Percentiles rank a stretch among this genome's conserved stretches.
Conservation (phyloP, 1,140 invertebrate genomes). For the Brachionus sp. region DNA sequence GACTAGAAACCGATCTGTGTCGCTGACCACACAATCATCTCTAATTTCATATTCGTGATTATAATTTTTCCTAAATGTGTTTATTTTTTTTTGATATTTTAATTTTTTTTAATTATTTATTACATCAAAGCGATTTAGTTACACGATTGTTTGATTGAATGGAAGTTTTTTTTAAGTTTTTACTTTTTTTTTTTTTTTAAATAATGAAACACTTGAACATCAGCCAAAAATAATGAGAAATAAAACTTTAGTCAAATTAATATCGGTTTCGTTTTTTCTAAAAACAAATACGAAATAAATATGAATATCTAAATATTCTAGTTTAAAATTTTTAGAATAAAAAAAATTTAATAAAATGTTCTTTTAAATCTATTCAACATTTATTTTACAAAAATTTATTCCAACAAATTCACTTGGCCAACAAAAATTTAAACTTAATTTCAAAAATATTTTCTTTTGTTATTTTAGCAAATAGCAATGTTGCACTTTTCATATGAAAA, state of each 20-base stretch:
- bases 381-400: no score
- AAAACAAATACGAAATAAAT: not conserved
- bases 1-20: not conserved
- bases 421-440: no score
- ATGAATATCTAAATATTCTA: slow-evolving; percentile 39
- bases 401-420: no score
- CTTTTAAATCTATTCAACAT: not conserved
- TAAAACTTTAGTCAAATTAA: slow-evolving; percentile 28
- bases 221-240: slow-evolving; percentile 38
- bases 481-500: no score
- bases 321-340: slow-evolving; percentile 30
- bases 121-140: slow-evolving; percentile 28
- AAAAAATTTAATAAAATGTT: not conserved
- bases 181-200: slow-evolving; percentile 3
- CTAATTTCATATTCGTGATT: not conserved
- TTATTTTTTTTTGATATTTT: slow-evolving; percentile 26
- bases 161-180: slow-evolving; percentile 28
- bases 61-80: not conserved
- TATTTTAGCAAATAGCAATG: no score
- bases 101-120: slow-evolving; percentile 28
- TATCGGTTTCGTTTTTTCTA: not conserved
- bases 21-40: not conserved
- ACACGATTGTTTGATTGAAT: slow-evolving; percentile 7
- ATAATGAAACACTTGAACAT: slow-evolving; percentile 15
- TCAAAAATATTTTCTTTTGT: no score